Evolutionary conservation across 2,888 invertebrate genomes (phyloP), one percentile per base, ranked within the genome.

Genomic region (Blomia tropicalis): DNA sequence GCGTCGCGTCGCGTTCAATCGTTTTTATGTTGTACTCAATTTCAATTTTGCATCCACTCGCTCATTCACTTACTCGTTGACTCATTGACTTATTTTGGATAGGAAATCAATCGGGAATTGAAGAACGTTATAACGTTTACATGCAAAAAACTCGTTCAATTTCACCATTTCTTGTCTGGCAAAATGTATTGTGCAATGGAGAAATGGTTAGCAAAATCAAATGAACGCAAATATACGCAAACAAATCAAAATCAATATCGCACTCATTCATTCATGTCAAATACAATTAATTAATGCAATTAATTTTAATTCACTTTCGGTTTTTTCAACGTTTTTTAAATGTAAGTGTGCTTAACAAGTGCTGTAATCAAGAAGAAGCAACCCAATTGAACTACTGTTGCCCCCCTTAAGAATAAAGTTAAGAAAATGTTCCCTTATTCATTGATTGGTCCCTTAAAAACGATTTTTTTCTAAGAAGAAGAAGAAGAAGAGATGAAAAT

Each of bases 241-340:
- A 19, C 27, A 47, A 7, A 25, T 47, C 51, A 22, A 14, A 7
- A 27, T 7, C 27, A 22, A 22, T 47, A 7, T 47, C 51, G 27
- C n/a, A 14, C 51, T 27, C 51, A 19, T n/a, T 47, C 51, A 47
- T 47, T 47, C 51, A 19, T 19, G 51, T 47, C 51, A 47, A 47
- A 47, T 47, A 11, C 5, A 47, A 47, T 47, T 47, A 47, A 47
- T 47, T 47, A 47, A 47, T 47, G 51, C 51, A 47, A 47, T 47
- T 47, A 47, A 47, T 47, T 47, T 47, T 47, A 47, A 47, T 47
- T 47, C n/a, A 47, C 51, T 47, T 47, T 47, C 7, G 7, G 51
- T n/a, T 47, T 47, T 47, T 36, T 47, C n/a, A 47, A 47, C n/a
- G 7, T 27, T 47, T 11, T 47, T n/a, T n/a, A n/a, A n/a, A n/a